Percentiles rank a stretch among this genome's conserved stretches.
Evolutionary conservation across 2,888 invertebrate species (phyloP).

Genomic region (Rhagonycha lutea): DNA sequence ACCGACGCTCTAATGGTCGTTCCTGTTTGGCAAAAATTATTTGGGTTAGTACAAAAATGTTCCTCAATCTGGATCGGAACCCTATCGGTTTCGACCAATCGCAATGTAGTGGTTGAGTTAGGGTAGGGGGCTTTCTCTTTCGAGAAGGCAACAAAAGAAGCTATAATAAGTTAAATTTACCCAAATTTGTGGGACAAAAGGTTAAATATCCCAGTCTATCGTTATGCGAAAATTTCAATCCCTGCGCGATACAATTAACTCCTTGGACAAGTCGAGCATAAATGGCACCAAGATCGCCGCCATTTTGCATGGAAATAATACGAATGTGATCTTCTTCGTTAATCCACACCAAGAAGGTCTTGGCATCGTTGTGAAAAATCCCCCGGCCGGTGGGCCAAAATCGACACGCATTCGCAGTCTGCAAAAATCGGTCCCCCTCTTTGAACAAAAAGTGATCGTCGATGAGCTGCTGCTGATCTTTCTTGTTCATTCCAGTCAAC

Average conservation of each 20-base stretch:
- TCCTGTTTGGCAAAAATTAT: constrained; percentile 51
- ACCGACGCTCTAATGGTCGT: constrained; percentile 73
- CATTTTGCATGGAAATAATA: constrained; percentile 96
- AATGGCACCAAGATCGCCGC: constrained; percentile 85
- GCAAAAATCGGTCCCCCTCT: constrained; percentile 88
- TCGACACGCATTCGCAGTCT: constrained; percentile 90
- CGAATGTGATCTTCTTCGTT: constrained; percentile 98
- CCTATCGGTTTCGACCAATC: too few species aligned
- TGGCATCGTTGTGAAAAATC: constrained; percentile 93
- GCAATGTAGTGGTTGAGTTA: too few species aligned
- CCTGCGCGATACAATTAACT: constrained; percentile 58
- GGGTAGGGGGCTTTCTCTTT: too few species aligned
- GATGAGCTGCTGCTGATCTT: constrained; percentile 90
- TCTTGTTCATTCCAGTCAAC: constrained; percentile 89
- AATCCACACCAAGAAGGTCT: constrained; percentile 96
- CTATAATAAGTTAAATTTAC: constrained; percentile 40
- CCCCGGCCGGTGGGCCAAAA: constrained; percentile 94
- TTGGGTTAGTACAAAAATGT: too few species aligned
- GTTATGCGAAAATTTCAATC: constrained; percentile 61
- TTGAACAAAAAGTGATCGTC: constrained; percentile 97
- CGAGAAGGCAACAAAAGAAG: too few species aligned
- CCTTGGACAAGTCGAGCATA: constrained; percentile 58
- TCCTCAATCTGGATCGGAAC: not conserved
- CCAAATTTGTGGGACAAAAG: constrained; percentile 76
- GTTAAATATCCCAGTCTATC: constrained; percentile 70